phyloP scores from a whole-genome alignment of 2,113 vertebrate genomes.

The Strix aluco region DNA sequence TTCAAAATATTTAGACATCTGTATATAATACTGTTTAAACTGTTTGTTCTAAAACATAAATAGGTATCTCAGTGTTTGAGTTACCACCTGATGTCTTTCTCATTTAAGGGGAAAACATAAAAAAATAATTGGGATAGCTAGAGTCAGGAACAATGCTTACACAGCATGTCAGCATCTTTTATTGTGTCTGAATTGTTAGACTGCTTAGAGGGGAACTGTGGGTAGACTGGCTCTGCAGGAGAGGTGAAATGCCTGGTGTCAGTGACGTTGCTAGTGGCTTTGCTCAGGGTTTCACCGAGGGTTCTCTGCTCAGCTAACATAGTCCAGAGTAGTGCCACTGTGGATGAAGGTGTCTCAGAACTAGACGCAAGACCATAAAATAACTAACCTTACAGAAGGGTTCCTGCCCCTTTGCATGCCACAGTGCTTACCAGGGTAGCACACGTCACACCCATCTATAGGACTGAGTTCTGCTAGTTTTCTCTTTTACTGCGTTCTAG shows the following conservation, averaged over 20 bases:
- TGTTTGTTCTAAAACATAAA: conserved; percentile 87
- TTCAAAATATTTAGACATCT: conserved; percentile 87
- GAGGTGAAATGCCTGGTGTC: background rate
- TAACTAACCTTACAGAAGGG: background rate
- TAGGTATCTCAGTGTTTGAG: conserved; percentile 82
- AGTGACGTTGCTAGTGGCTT: background rate
- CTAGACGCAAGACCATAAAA: background rate
- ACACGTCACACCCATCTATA: background rate
- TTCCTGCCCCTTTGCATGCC: background rate
- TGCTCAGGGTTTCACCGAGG: background rate
- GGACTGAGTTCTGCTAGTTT: background rate
- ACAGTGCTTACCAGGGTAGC: background rate
- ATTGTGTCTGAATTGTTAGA: conserved; percentile 48
- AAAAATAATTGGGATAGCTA: conserved; percentile 72
- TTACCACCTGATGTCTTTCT: conserved; percentile 75
- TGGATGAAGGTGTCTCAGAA: background rate
- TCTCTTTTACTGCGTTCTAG: background rate
- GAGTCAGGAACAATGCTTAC: conserved; percentile 71
- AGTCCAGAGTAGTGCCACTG: background rate
- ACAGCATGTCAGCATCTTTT: conserved; percentile 70
- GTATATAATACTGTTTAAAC: conserved; percentile 82
- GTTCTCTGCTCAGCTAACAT: background rate
- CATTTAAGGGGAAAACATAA: conserved; percentile 72
- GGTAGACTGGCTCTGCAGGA: background rate
- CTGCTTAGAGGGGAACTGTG: background rate